Base-by-base conservation (phyloP, 2,888 invertebrate genomes). In the Hyposoter dolosus region DNA sequence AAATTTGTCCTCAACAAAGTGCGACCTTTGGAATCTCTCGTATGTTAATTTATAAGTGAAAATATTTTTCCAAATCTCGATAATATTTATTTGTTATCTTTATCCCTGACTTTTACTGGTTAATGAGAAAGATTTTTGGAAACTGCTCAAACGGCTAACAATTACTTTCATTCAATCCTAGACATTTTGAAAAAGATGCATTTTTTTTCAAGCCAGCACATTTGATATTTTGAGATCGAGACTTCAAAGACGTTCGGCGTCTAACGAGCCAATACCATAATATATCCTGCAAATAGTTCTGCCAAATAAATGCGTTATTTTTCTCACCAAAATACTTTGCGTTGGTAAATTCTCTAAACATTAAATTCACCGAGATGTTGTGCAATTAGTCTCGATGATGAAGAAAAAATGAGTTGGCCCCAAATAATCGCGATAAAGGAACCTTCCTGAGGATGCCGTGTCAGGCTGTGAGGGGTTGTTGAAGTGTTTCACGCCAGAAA, bases 391-490 rank as follows among this genome's bases (percentile, higher is more conserved):
- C 19, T 45, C 47, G 43, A 9, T 40, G 19, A 50, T n/a, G n/a
- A 65, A 35, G 3, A 40, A 68, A 17, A 40, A 50, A 23, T 7
- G 15, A 47, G 32, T 19, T 56, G n/a, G 23, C 68, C 68, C 28
- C 63, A 63, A 68, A 12, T 60, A 43, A 68, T 68, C 53, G 79
- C 43, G 69, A 35, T 28, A 68, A 66, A 77, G 35, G 23, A 66
- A 77, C 10, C 35, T 66, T 40, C 40, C 40, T 35, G 35, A 66
- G 28, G 47, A 45, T 63, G 32, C 40, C 15, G 28, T 47, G 35
- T 23, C 15, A 43, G 35, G 60, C 43, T 60, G 32, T 60, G 60
- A 80, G 72, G 28, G 72, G 53, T 66, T 69, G 53, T 68, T 23
- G 50, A 68, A 68, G 66, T 40, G 65, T 43, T 76, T 23, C 23